Evolutionary conservation across 1,140 invertebrate genomes (phyloP).

Genomic region (Sinella curviseta): DNA sequence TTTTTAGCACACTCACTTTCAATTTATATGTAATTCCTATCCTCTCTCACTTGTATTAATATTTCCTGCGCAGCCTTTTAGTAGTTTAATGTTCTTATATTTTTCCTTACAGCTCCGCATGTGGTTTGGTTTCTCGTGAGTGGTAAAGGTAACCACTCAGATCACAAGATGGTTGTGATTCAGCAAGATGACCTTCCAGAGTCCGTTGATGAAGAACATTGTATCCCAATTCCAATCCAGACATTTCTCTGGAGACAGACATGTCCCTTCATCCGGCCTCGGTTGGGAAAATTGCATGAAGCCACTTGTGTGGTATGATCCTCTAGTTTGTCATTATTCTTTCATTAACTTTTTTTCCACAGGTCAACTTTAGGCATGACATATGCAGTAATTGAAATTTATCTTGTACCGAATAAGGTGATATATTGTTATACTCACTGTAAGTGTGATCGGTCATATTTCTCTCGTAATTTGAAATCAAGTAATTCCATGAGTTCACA

Average conservation of each 20-base stretch:
- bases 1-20: too few relatives aligned
- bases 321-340: too few relatives aligned
- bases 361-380: too few relatives aligned
- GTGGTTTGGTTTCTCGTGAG: conserved; percentile 24
- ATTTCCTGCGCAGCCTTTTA: too few relatives aligned
- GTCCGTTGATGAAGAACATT: conserved; percentile 64
- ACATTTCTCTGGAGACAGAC: conserved; percentile 97
- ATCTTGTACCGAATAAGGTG: background rate
- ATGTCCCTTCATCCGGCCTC: conserved; percentile 86
- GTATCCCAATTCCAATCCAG: conserved; percentile 93
- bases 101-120: background rate
- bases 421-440: too few relatives aligned
- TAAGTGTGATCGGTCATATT: too few relatives aligned
- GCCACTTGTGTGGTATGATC: conserved; percentile 89
- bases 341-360: background rate
- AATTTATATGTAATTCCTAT: too few relatives aligned
- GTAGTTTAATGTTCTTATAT: too few relatives aligned
- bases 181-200: conserved; percentile 14
- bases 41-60: too few relatives aligned
- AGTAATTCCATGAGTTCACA: too few relatives aligned
- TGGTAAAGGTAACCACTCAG: conserved; percentile 16
- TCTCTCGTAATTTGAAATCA: too few relatives aligned
- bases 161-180: conserved; percentile 16
- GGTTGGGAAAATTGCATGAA: conserved; percentile 93
- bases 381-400: background rate